Conservation (phyloP, 1,140 invertebrate genomes). For the Neotoxoptera formosana region DNA sequence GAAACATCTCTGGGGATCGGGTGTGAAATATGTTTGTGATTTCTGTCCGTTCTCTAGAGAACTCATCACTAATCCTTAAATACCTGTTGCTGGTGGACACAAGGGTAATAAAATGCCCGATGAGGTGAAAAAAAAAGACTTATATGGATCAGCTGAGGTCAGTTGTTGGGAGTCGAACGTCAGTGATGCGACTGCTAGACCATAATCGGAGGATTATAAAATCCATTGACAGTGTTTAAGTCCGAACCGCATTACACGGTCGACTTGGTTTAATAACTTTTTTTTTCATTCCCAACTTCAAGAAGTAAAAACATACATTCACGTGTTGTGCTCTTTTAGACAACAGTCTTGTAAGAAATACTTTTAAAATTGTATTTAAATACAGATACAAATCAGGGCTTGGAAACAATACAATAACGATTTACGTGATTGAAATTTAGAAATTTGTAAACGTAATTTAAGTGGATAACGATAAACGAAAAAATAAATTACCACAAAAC, state of each 20-base stretch:
- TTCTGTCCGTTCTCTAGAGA: neutral
- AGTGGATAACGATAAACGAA: neutral
- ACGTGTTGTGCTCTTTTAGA: neutral
- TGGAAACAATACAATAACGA: neutral
- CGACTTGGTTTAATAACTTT: slow-evolving; percentile 52
- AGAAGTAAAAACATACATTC: neutral
- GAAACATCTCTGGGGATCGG: neutral
- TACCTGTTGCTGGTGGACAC: neutral
- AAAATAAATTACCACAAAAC: neutral
- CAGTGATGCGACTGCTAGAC: slow-evolving; percentile 19
- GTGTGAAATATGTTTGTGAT: neutral
- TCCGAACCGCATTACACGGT: slow-evolving; percentile 8
- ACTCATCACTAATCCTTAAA: neutral
- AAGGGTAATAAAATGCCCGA: neutral
- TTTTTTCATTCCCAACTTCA: slow-evolving; percentile 34
- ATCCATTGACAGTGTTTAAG: slow-evolving; percentile 22
- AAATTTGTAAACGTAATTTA: neutral
- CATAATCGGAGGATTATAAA: slow-evolving; percentile 11
- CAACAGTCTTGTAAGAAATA: neutral
- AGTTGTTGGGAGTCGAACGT: slow-evolving; percentile 4
- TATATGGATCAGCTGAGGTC: neutral
- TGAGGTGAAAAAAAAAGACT: neutral
- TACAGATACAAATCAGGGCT: neutral
- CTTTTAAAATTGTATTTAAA: neutral
- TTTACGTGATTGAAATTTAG: neutral